Evolutionary conservation across 2,888 invertebrate genomes (phyloP), one percentile per base, ranked within the genome.

Genomic region (Pachycephus smyrnensis): DNA sequence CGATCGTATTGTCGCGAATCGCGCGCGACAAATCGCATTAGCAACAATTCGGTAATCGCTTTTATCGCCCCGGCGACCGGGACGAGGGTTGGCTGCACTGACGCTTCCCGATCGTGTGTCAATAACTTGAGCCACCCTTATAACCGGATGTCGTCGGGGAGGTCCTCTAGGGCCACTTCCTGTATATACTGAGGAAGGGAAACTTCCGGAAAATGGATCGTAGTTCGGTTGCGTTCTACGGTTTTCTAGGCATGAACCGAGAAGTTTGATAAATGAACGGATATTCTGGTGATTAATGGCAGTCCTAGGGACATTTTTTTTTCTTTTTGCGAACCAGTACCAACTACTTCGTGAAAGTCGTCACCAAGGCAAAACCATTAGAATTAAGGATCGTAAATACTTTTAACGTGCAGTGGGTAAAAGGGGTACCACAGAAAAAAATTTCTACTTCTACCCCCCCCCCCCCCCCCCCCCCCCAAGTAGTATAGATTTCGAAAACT

Each of bases 31-130:
- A 88, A 87, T 88, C 85, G 82, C 84, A 87, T 87, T 86, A 86
- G 85, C 84, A 82, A 88, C 87, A 81, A 86, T 88, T 88, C 85
- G 83, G 84, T 86, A 88, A 87, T 86, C 86, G 85, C 84, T 86
- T 86, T 88, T 84, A 84, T 85, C 80, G 80, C 23, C 1, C 23
- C 55, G 9, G 0, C 1, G 9, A 55, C 23, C 55, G 55, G 2
- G 55, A 23, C 1, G 23, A 55, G 9, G 55, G 55, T 55, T 55
- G 71, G 71, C 33, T 33, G 71, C 71, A 33, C 71, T 33, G 30
- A 71, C 31, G 55, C 15, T 71, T 33, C 12, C 12, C 12, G 71
- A 31, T 31, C 31, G 31, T 33, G 12, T 71, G 71, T 71, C 71
- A 71, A 71, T 71, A 71, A 31, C 32, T 71, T 30, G 32, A 33